Percentiles rank a stretch among this genome's conserved stretches.
Evolutionary conservation across 2,113 vertebrate species (phyloP).

Genomic region (Neotoma lepida): DNA sequence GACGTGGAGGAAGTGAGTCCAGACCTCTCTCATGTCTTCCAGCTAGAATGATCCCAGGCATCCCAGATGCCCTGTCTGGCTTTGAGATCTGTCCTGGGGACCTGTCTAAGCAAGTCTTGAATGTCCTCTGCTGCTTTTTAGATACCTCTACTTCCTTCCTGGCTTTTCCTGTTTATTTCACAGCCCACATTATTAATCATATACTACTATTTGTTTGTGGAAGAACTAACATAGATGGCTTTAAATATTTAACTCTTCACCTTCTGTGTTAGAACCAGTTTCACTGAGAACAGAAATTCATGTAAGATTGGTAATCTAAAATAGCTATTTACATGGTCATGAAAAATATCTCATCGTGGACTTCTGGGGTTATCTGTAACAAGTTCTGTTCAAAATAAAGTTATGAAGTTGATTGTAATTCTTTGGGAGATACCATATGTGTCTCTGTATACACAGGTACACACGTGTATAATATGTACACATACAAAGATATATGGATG

Average conservation of each 20-base stretch:
- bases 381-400: neutral
- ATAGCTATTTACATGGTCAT: neutral
- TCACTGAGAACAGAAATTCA: neutral
- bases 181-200: neutral
- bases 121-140: conserved; percentile 67
- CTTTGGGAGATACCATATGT: neutral
- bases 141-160: neutral
- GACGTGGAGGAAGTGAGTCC: neutral
- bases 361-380: neutral
- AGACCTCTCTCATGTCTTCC: conserved; percentile 45
- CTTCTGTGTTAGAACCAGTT: neutral
- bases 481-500: neutral
- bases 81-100: conserved; percentile 92
- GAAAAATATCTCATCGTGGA: neutral
- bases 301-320: neutral
- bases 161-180: neutral
- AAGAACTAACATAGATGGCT: neutral
- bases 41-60: conserved; percentile 83
- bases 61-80: conserved; percentile 87
- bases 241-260: neutral
- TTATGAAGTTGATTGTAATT: neutral
- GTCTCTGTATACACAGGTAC: neutral
- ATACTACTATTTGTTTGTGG: neutral
- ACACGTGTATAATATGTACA: neutral
- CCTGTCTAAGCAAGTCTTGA: conserved; percentile 88